Evolutionary conservation across 2,113 vertebrate species (phyloP), one percentile per base, ranked within the genome.

Genomic region (Aldabrachelys gigantea): DNA sequence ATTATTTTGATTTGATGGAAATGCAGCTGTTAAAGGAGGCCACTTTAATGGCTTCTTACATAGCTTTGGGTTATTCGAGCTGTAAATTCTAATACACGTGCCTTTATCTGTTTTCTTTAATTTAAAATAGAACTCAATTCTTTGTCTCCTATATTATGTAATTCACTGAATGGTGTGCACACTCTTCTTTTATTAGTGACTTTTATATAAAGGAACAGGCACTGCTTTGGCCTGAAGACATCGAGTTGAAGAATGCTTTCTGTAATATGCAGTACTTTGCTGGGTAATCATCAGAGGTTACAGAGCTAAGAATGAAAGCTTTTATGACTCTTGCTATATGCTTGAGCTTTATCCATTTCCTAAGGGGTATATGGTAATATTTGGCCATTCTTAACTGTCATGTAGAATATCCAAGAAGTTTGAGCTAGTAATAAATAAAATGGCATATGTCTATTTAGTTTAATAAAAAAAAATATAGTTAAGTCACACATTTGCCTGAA

Each of bases 271-370:
- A 65, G 79, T 0, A 1, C 5, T 94, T 11, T 44, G 44, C 44
- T 44, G 6, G 6, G 44, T 44, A 44, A 89, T 52, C 44, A 13
- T 62, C 38, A 52, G 47, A 54, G 31, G 41, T 79, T 38, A 12
- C 75, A 76, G 4, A 44, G 35, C 65, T 88, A 75, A 93, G 90
- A 89, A 81, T 69, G n/a, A 76, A 91, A 91, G 82, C 82, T 94
- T 95, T 94, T 29, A 5, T 24, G 47, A 54, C 65, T 85, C 35
- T 53, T 27, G 49, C 29, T 81, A 35, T 35, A 1, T 81, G 80
- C 29, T 6, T 54, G 29, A 72, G 59, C 49, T 85, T 90, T 90
- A 94, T 13, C 21, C 84, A 21, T 72, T 91, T 91, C 59, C 5
- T 0, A 6, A 24, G 57, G 84, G 84, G 12, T 53, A 53, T 88